Conservation (phyloP, 2,113 vertebrate genomes). For the Crocuta crocuta region DNA sequence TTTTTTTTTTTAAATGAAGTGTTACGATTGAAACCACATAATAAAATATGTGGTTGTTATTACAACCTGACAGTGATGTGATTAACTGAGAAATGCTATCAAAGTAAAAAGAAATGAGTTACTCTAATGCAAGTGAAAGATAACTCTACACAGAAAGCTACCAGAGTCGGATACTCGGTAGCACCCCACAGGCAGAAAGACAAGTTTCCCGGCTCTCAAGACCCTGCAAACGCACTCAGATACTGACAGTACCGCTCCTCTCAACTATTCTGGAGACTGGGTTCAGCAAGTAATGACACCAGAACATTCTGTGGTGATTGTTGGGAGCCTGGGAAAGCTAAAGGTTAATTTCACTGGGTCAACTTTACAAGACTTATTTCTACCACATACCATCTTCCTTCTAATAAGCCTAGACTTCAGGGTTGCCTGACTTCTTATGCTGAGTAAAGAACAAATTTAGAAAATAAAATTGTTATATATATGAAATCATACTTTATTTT, state of each 20-base stretch:
- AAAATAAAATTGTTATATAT: neutral
- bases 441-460: neutral
- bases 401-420: neutral
- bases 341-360: neutral
- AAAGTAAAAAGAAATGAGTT: conserved; percentile 42
- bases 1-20: neutral
- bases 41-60: conserved; percentile 34
- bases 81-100: conserved; percentile 43
- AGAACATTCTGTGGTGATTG: neutral
- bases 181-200: neutral
- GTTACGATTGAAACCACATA: conserved; percentile 15
- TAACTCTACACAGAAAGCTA: neutral
- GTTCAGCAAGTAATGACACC: neutral
- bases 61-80: conserved; percentile 40
- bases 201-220: neutral
- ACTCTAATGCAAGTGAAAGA: neutral
- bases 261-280: neutral
- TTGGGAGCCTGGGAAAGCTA: neutral
- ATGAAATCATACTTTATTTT: neutral
- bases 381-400: neutral
- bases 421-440: neutral
- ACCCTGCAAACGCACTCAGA: neutral
- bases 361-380: neutral
- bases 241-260: neutral
- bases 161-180: neutral